phyloP scores from a whole-genome alignment of 2,797 vertebrate species.

The Manis pentadactyla region DNA sequence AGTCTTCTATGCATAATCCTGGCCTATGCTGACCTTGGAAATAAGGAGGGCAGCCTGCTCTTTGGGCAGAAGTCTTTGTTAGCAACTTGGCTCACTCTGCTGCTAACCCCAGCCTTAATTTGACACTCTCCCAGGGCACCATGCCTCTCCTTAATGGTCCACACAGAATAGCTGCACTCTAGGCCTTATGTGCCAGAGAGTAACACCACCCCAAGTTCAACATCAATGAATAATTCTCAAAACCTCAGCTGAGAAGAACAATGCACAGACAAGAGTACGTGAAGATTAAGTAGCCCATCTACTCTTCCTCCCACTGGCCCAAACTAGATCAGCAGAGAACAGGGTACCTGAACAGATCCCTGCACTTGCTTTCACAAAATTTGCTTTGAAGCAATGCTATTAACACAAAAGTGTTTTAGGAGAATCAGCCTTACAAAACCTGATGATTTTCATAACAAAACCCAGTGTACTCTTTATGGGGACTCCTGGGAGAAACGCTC shows the following conservation, averaged over 20 bases:
- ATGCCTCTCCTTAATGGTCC: not conserved
- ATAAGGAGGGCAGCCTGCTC: not conserved
- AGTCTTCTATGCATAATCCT: not conserved
- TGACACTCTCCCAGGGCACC: not conserved
- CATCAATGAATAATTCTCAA: not conserved
- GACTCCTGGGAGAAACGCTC: slow-evolving; percentile 9
- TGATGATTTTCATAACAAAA: slow-evolving; percentile 54
- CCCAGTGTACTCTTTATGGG: not conserved
- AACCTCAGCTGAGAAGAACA: not conserved
- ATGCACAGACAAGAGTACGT: not conserved
- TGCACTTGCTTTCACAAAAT: not conserved
- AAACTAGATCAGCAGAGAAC: not conserved
- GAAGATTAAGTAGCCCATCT: not conserved
- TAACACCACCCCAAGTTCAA: not conserved
- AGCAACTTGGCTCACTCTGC: not conserved
- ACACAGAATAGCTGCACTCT: not conserved
- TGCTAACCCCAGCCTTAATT: not conserved
- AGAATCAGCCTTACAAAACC: not conserved
- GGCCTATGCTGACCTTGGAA: not conserved
- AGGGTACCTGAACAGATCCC: not conserved
- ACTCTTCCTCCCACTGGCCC: not conserved
- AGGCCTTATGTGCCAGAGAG: not conserved
- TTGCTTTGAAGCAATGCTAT: not conserved
- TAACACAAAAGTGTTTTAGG: not conserved
- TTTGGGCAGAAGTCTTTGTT: not conserved